Conservation (phyloP, 2,113 vertebrate genomes). For the Tautogolabrus adspersus region DNA sequence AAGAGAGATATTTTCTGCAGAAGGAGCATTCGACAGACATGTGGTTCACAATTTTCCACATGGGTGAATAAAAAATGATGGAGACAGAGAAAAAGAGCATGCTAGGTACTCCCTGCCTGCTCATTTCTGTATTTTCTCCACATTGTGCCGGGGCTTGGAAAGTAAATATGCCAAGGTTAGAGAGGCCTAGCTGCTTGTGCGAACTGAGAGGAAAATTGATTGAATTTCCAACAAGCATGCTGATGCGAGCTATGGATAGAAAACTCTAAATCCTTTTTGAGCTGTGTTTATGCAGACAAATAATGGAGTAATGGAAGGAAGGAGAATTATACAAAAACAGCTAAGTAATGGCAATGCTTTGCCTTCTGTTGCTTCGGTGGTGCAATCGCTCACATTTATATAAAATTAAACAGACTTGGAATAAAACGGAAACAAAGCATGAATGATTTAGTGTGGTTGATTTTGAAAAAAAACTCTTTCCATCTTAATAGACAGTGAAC, state of each 20-base stretch:
- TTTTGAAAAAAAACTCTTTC: slow-evolving; percentile 16
- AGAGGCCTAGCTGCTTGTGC: slow-evolving; percentile 50
- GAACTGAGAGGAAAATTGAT: slow-evolving; percentile 67
- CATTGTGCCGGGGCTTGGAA: slow-evolving; percentile 43
- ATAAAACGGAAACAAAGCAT: slow-evolving; percentile 38
- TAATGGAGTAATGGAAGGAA: slow-evolving; percentile 27
- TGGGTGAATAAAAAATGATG: slow-evolving; percentile 29
- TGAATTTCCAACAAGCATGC: slow-evolving; percentile 67
- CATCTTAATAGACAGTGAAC: slow-evolving; percentile 34
- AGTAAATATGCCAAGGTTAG: slow-evolving; percentile 70
- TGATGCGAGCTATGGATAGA: slow-evolving; percentile 62
- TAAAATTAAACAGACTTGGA: slow-evolving; percentile 31
- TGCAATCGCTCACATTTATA: slow-evolving; percentile 29
- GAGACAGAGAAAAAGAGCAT: slow-evolving; percentile 13
- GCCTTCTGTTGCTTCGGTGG: slow-evolving; percentile 16
- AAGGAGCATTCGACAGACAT: slow-evolving; percentile 43
- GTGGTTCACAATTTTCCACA: slow-evolving; percentile 49
- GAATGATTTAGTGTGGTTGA: slow-evolving; percentile 51
- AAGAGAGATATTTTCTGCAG: slow-evolving; percentile 20
- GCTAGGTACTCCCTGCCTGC: slow-evolving; percentile 38
- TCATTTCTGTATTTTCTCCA: slow-evolving; percentile 51
- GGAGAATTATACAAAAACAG: slow-evolving; percentile 15
- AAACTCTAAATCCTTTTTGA: slow-evolving; percentile 51
- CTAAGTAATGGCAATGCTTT: slow-evolving; percentile 14
- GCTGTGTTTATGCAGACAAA: slow-evolving; percentile 34